Evolutionary conservation across 2,797 vertebrate species (phyloP).

Genomic region (Brachyalestes nurse): DNA sequence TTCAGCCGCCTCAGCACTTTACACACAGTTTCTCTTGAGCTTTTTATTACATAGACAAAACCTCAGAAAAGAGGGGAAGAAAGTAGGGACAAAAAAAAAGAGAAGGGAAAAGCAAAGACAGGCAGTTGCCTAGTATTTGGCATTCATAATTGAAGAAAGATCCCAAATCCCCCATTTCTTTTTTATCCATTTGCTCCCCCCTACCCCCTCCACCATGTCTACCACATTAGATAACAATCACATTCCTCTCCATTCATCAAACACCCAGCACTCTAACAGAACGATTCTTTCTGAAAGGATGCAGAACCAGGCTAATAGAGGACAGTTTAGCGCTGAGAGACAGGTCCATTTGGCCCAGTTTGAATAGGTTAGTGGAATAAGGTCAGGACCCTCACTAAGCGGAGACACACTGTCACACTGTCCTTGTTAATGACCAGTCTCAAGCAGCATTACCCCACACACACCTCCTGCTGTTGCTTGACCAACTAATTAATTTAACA

Average conservation of each 20-base stretch:
- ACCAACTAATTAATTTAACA: conserved; percentile 13
- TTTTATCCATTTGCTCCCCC: conserved; percentile 9
- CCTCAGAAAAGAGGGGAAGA: conserved; percentile 65
- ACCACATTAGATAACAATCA: conserved; percentile 7
- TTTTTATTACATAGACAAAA: conserved; percentile 66
- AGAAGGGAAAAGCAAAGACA: too few relatives aligned
- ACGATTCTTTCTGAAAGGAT: background rate
- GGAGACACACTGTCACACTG: background rate
- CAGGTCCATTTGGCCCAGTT: conserved; percentile 16
- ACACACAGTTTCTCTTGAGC: conserved; percentile 53
- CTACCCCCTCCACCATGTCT: conserved; percentile 58
- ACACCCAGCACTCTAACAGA: conserved; percentile 24
- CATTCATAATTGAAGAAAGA: conserved; percentile 60
- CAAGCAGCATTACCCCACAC: conserved; percentile 12
- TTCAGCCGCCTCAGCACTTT: conserved; percentile 68
- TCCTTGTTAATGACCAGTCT: conserved; percentile 28
- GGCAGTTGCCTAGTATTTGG: conserved; percentile 67
- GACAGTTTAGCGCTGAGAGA: conserved; percentile 15
- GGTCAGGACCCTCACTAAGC: conserved; percentile 34
- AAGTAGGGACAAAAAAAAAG: conserved; percentile 67
- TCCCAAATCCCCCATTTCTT: conserved; percentile 38
- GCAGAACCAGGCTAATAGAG: conserved; percentile 28
- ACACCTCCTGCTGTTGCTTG: conserved; percentile 23
- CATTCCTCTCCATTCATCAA: conserved; percentile 28
- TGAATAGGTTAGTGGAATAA: conserved; percentile 23